These are phyloP conservation scores for Planiliza haematocheilus DNA, from an alignment of 2,113 vertebrate genomes.

Conservation along the genomic window DNA sequence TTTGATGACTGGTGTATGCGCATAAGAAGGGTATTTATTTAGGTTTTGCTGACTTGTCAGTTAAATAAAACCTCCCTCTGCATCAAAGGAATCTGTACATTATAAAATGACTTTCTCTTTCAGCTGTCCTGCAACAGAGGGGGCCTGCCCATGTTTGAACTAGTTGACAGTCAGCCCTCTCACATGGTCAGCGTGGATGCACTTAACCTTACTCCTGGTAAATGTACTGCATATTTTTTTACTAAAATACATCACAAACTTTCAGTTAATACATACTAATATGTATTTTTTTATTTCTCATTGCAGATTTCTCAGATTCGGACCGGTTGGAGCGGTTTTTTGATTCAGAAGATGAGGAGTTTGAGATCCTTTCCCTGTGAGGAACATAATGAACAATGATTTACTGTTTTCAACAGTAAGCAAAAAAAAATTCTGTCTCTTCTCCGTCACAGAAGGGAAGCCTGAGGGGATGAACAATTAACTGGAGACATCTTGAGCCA, in stretches of 20 bases:
- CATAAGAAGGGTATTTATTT: constrained; percentile 89
- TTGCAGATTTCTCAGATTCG: constrained; percentile 92
- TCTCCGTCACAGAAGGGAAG: constrained; percentile 67
- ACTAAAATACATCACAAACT: background rate
- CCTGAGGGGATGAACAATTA: constrained; percentile 63
- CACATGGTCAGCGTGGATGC: constrained; percentile 92
- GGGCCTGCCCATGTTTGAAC: constrained; percentile 95
- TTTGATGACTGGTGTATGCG: constrained; percentile 96
- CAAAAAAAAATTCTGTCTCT: constrained; percentile 54
- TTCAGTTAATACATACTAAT: background rate
- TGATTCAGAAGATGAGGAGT: constrained; percentile 98
- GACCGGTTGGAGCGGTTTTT: constrained; percentile 97
- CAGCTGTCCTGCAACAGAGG: constrained; percentile 91
- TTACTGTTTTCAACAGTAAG: constrained; percentile 42
- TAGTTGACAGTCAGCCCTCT: constrained; percentile 93
- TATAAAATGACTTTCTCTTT: constrained; percentile 12
- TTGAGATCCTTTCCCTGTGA: constrained; percentile 98
- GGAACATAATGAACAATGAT: constrained; percentile 44
- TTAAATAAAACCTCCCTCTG: background rate
- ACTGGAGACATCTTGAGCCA: constrained; percentile 63
- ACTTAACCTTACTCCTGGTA: constrained; percentile 95
- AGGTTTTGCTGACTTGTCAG: background rate
- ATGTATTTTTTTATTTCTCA: background rate
- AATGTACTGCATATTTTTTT: constrained; percentile 37
- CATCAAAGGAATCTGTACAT: background rate